Evolutionary conservation across 1,140 invertebrate genomes (phyloP).

Genomic region (Cydia pomonella): DNA sequence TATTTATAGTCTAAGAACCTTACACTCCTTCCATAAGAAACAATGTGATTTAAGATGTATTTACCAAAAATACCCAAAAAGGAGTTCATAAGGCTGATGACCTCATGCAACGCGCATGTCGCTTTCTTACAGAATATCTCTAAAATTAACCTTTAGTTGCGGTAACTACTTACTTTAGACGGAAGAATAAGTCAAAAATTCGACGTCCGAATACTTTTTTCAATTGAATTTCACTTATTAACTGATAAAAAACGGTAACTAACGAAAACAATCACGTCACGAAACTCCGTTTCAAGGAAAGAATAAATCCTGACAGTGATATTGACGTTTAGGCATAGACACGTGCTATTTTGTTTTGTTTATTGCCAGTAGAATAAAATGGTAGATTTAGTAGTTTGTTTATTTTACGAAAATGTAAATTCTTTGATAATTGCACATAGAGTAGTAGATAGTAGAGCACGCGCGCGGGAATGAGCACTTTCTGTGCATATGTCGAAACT

Average conservation of each 20-base stretch:
- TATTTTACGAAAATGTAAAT: too few relatives aligned
- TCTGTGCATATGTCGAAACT: too few relatives aligned
- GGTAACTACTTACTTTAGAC: background rate
- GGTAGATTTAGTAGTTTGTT: background rate
- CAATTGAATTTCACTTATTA: background rate
- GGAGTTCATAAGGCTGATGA: background rate
- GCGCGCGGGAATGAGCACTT: too few relatives aligned
- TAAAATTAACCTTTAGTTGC: background rate
- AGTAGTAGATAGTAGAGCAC: too few relatives aligned
- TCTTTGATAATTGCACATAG: too few relatives aligned
- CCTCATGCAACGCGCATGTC: conserved; percentile 15
- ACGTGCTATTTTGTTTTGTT: background rate
- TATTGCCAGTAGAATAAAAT: background rate
- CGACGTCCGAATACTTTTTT: background rate
- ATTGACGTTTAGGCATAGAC: background rate
- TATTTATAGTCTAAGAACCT: background rate
- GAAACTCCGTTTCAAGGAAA: background rate
- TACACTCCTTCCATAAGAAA: too few relatives aligned
- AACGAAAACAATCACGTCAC: background rate
- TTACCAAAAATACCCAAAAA: background rate
- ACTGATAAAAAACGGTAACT: background rate
- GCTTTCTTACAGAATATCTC: background rate
- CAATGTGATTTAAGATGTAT: background rate
- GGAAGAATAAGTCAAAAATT: background rate
- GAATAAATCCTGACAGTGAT: background rate